phyloP scores from a whole-genome alignment of 2,888 invertebrate genomes.

The Plagodis dolabraria region DNA sequence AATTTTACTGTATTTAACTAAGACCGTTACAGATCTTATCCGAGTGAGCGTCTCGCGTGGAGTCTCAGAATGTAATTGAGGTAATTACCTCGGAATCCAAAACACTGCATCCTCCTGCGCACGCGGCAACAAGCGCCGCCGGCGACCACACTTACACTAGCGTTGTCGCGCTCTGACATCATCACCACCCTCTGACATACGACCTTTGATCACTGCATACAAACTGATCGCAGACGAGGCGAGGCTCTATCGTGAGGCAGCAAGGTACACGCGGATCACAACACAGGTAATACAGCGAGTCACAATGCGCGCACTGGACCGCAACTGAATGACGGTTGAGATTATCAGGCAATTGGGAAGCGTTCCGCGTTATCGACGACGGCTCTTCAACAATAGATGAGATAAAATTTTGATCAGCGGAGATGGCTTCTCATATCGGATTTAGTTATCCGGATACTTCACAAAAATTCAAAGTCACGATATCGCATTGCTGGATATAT shows the following conservation, averaged over 20 bases:
- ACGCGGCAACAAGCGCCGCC: slow-evolving; percentile 74
- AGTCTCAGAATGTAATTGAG: slow-evolving; percentile 41
- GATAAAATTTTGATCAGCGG: slow-evolving; percentile 62
- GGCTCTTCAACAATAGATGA: slow-evolving; percentile 54
- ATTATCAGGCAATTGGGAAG: slow-evolving; percentile 52
- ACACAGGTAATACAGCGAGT: slow-evolving; percentile 26
- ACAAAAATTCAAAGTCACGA: too few relatives aligned
- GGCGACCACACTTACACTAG: slow-evolving; percentile 65
- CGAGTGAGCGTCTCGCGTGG: slow-evolving; percentile 27
- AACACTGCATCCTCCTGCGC: slow-evolving; percentile 80
- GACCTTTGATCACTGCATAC: slow-evolving; percentile 55
- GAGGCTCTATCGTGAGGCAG: slow-evolving; percentile 45
- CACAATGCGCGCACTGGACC: slow-evolving; percentile 60
- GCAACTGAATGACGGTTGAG: slow-evolving; percentile 52
- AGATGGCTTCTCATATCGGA: slow-evolving; percentile 54
- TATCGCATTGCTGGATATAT: too few relatives aligned
- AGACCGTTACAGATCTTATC: slow-evolving; percentile 5
- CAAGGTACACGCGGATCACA: slow-evolving; percentile 47
- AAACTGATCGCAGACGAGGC: slow-evolving; percentile 36
- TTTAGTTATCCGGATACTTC: slow-evolving; percentile 2
- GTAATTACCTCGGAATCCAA: slow-evolving; percentile 76
- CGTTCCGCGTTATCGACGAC: slow-evolving; percentile 57
- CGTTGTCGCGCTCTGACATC: slow-evolving; percentile 75
- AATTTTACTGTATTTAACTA: slow-evolving; percentile 7
- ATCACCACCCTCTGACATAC: slow-evolving; percentile 62